Conservation (phyloP, 1,140 invertebrate species). For the Drosophila eugracilis region DNA sequence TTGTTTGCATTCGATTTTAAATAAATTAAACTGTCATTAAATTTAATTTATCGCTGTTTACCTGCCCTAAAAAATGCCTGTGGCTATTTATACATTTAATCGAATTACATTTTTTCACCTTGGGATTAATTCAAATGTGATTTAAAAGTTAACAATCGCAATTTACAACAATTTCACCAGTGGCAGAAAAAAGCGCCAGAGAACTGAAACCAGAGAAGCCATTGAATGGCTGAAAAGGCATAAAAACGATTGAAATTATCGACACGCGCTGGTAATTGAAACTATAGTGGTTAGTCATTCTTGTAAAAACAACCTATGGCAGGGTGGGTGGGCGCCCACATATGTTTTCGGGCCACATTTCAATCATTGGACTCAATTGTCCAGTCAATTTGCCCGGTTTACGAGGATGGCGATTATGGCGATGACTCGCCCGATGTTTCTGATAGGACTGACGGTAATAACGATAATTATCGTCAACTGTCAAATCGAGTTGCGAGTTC, state of each 20-base stretch:
- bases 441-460: conserved; percentile 5
- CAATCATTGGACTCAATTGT: conserved; percentile 66
- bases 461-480: conserved; percentile 23
- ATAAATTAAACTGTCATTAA: conserved; percentile 40
- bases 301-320: conserved; percentile 17
- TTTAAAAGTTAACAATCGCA: conserved; percentile 43
- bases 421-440: conserved; percentile 5
- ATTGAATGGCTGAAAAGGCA: conserved; percentile 12
- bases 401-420: conserved; percentile 5
- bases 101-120: conserved; percentile 30
- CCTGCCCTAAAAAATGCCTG: conserved; percentile 12
- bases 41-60: conserved; percentile 42
- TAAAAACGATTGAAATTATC: conserved; percentile 57
- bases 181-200: conserved; percentile 12
- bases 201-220: conserved; percentile 22
- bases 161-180: conserved; percentile 31
- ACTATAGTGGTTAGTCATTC: conserved; percentile 54
- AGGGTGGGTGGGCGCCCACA: conserved; percentile 4
- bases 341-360: conserved; percentile 40
- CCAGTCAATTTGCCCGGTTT: conserved; percentile 59
- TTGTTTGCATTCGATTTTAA: not conserved
- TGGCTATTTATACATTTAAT: conserved; percentile 35
- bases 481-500: conserved; percentile 13
- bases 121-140: conserved; percentile 38
- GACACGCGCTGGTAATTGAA: conserved; percentile 72